Conservation (phyloP, 2,113 vertebrate species). For the Microcebus ravelobensis region DNA sequence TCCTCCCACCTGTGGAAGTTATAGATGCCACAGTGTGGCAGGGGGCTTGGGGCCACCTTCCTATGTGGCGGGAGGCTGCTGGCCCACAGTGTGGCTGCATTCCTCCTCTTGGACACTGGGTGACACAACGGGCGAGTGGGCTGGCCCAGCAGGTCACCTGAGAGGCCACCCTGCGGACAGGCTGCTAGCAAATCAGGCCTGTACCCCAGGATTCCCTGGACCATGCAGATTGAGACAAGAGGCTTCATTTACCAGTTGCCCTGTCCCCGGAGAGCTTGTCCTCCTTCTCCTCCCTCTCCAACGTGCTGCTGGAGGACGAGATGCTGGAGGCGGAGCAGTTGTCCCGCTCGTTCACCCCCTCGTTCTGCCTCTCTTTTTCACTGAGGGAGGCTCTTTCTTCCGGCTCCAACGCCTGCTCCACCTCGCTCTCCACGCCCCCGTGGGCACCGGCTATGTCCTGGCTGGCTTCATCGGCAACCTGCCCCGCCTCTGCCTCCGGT, state of each 20-base stretch:
- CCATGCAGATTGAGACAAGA: conserved; percentile 34
- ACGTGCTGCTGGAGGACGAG: conserved; percentile 97
- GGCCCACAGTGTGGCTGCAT: neutral
- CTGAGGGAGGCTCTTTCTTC: conserved; percentile 92
- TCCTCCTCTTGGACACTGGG: too few relatives aligned
- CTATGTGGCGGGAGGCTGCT: neutral
- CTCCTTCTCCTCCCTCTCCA: conserved; percentile 97
- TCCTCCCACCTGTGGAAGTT: neutral
- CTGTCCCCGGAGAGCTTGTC: conserved; percentile 91
- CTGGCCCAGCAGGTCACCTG: neutral
- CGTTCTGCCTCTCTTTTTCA: conserved; percentile 97
- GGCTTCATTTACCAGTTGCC: conserved; percentile 89
- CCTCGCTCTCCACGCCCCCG: conserved; percentile 84
- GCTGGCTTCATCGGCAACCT: conserved; percentile 77
- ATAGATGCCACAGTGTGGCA: neutral
- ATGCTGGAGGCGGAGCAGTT: conserved; percentile 99
- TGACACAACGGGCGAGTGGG: neutral
- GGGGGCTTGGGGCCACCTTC: neutral
- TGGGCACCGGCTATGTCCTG: conserved; percentile 79
- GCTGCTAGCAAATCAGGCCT: neutral
- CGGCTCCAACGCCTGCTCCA: conserved; percentile 85
- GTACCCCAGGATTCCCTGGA: rapidly evolving
- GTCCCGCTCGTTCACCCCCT: conserved; percentile 98
- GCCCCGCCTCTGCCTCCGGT: conserved; percentile 68
- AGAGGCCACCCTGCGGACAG: neutral